Conservation (phyloP, 2,113 vertebrate genomes). For the Stegostoma tigrinum region DNA sequence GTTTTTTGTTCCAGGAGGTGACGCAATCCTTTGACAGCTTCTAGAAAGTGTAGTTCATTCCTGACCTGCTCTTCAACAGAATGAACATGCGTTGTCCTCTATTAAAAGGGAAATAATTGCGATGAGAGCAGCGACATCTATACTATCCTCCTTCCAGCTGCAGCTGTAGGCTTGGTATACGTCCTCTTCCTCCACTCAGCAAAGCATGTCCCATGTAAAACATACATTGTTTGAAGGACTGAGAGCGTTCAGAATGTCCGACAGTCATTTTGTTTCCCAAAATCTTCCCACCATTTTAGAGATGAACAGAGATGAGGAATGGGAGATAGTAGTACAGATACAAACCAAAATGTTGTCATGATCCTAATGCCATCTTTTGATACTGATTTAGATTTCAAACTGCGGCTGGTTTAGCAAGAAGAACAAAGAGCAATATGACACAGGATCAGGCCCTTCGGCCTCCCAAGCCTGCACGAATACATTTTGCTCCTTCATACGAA, state of each 20-base stretch:
- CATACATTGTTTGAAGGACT: background rate
- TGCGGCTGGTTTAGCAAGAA: background rate
- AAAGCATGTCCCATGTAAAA: background rate
- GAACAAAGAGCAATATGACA: no score
- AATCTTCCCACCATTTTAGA: background rate
- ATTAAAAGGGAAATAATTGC: background rate
- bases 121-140: background rate
- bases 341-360: background rate
- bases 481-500: no score
- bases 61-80: background rate
- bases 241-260: background rate
- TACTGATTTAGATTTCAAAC: background rate
- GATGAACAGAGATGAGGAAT: background rate
- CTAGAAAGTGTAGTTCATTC: background rate
- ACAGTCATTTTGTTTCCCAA: background rate
- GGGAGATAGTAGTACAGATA: background rate
- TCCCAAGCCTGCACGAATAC: no score
- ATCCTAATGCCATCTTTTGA: background rate
- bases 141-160: background rate
- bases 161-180: background rate
- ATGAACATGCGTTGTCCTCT: background rate
- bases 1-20: background rate
- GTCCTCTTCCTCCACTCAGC: background rate
- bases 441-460: no score
- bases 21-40: background rate